These are phyloP conservation scores for Dryobota labecula DNA, from an alignment of 2,888 invertebrate genomes.

Conservation along the genomic window DNA sequence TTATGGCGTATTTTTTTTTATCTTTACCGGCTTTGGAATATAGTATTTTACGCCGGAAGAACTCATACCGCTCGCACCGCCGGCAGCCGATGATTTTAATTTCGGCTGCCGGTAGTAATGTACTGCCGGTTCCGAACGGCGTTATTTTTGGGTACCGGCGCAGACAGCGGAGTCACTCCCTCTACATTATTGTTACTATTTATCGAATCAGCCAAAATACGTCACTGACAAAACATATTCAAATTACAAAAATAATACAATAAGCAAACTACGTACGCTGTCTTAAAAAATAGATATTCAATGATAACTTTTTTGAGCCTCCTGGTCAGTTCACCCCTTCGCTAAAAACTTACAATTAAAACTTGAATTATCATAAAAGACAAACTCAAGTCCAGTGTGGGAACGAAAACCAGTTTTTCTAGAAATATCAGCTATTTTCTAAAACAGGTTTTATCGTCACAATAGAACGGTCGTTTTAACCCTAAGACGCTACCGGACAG, in stretches of 20 bases:
- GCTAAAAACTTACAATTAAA: background rate
- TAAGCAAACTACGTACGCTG: background rate
- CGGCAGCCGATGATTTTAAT: no score
- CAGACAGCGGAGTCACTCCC: no score
- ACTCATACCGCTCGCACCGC: no score
- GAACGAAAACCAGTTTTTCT: constrained; percentile 78
- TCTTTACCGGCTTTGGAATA: no score
- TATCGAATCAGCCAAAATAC: background rate
- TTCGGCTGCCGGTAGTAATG: no score
- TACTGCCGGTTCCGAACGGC: no score
- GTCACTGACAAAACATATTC: no score
- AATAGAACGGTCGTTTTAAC: constrained; percentile 65
- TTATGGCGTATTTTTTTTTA: no score
- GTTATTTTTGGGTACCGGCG: no score
- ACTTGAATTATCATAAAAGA: constrained; percentile 48
- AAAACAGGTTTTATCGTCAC: constrained; percentile 70
- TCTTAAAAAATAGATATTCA: constrained; percentile 4
- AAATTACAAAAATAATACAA: background rate
- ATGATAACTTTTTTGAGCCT: constrained; percentile 26
- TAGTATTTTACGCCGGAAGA: no score
- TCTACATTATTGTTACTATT: no score
- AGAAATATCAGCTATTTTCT: constrained; percentile 61
- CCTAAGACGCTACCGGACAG: constrained; percentile 79
- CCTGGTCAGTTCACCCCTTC: constrained; percentile 38
- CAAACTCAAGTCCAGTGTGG: constrained; percentile 64